Percentiles rank a stretch among this genome's conserved stretches.
Evolutionary conservation across 1,140 invertebrate genomes (phyloP).

Genomic region (Venustaconcha ellipsiformis): DNA sequence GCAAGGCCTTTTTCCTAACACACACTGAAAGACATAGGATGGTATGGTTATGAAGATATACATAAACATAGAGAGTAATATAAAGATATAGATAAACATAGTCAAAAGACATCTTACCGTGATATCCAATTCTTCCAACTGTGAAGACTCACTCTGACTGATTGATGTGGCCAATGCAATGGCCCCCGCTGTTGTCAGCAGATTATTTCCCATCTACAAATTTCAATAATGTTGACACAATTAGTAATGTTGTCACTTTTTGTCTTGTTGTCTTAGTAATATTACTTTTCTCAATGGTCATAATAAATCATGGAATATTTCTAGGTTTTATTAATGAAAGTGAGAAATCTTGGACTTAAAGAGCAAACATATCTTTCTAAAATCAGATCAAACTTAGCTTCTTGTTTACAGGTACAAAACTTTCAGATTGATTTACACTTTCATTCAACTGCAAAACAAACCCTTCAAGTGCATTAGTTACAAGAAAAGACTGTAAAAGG

Average conservation of each 20-base stretch:
- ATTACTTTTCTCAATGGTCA: neutral
- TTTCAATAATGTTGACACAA: neutral
- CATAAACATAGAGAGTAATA: no score
- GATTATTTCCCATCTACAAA: conserved; percentile 67
- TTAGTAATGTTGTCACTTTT: neutral
- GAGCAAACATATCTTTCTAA: neutral
- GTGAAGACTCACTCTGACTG: conserved; percentile 59
- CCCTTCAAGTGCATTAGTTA: no score
- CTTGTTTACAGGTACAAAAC: no score
- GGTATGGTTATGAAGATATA: no score
- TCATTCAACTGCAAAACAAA: no score
- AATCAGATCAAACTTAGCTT: no score
- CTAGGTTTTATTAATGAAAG: neutral
- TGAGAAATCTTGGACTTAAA: neutral
- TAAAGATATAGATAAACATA: no score
- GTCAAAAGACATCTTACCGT: conserved; percentile 49
- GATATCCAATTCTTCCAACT: conserved; percentile 60
- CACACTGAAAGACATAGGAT: no score
- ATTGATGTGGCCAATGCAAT: conserved; percentile 61
- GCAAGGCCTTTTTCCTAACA: no score
- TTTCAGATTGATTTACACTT: no score
- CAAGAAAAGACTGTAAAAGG: no score
- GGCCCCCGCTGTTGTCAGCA: conserved; percentile 66
- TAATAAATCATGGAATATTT: neutral
- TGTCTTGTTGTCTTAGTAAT: neutral